A percentile compares a stretch with the other conserved stretches of the same genome.
Conservation (phyloP, 2,113 vertebrate species). For the Pyxicephalus adspersus region DNA sequence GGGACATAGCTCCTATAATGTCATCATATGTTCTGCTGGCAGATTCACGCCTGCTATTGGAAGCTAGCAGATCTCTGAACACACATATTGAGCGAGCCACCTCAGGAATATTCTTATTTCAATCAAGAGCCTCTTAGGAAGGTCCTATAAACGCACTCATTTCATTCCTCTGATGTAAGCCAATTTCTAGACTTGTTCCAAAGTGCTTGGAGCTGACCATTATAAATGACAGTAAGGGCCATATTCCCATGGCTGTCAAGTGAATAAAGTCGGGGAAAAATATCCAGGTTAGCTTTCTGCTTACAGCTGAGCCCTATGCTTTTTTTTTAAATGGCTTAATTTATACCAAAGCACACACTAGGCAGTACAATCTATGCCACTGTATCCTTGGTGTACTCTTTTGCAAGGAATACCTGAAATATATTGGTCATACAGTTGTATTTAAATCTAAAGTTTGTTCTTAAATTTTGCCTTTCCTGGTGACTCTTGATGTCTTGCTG, state of each 20-base stretch:
- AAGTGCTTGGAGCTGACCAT: background rate
- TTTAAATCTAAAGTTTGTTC: too few species aligned
- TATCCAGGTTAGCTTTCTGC: background rate
- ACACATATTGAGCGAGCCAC: background rate
- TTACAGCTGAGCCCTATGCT: background rate
- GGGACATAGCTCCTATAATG: background rate
- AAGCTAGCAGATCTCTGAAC: background rate
- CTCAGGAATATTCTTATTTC: conserved; percentile 12
- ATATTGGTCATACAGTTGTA: too few species aligned
- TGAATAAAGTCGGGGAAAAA: conserved; percentile 4
- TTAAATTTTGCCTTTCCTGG: too few species aligned
- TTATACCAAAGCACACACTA: background rate
- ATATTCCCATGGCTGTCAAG: conserved; percentile 16
- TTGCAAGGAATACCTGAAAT: too few species aligned
- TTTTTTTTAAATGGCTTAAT: conserved; percentile 11
- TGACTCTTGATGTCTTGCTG: too few species aligned
- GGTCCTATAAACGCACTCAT: conserved; percentile 23
- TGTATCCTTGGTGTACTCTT: too few species aligned
- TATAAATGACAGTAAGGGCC: conserved; percentile 25
- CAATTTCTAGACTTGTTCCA: conserved; percentile 30
- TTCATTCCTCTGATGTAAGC: conserved; percentile 20
- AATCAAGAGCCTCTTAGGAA: conserved; percentile 20
- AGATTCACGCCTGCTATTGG: background rate
- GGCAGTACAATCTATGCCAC: too few species aligned
- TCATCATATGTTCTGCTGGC: background rate